Base-by-base conservation (phyloP, 2,888 invertebrate species). In the Tuberolachnus salignus region DNA sequence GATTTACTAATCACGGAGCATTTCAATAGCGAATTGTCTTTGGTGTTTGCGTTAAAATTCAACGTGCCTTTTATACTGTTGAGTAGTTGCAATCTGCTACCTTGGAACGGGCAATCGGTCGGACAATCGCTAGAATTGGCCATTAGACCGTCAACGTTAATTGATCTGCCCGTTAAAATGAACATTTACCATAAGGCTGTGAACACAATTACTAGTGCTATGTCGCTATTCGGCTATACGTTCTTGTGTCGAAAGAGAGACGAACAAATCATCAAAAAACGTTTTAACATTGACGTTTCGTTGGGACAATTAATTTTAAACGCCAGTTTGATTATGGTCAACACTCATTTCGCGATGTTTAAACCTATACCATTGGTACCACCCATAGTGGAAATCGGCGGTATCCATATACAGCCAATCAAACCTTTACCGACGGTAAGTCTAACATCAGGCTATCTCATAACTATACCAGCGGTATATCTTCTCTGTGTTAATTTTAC, bases 361-460 rank as follows among this genome's bases (percentile, higher is more conserved):
- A 16, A 49, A 51, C 51, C 74, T 46, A 46, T 42, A 64, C 16
- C 34, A 34, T 34, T 34, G 6, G 49, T 74, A 14, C 74, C 74
- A 19, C 44, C 51, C 3, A n/a, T 81, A 19, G 21, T 81, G 21
- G 80, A 81, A 74, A 57, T 81, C 3, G 80, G 80, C 26, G 81
- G 81, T 4, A 49, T 80, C 57, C 67, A 80, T 26, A 61, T 81
- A 55, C 42, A 59, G 49, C 69, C 74, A 67, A 72, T 51, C 1
- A 72, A 57, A 74, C 59, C 70, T 63, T 61, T 81, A 16, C 57
- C 75, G 13, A 1, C 23, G 49, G 80, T 23, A 49, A 46, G 46
- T 26, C 16, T 46, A 46, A 19, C 21, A 11, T 64, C 3, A 19
- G 19, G 9, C 34, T 51, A n/a, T 19, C 1, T n/a, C n/a, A n/a